Base-by-base conservation (phyloP, 1,140 invertebrate genomes). In the Polyergus mexicanus region DNA sequence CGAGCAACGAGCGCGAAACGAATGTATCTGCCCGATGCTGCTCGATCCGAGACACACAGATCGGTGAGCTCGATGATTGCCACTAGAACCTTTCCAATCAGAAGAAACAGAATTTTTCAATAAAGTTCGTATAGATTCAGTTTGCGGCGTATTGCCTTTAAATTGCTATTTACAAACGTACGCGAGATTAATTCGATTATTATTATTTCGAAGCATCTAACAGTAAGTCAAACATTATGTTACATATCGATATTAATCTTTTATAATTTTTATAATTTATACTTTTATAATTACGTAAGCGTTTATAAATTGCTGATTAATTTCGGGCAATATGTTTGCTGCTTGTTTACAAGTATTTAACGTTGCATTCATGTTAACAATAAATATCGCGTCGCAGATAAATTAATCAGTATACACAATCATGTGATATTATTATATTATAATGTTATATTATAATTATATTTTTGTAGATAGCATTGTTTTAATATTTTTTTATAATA, bases 101-200 rank as follows among this genome's bases (percentile, higher is more conserved):
- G 60, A 83, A 83, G 78, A 74, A 83, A 83, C 19, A 72, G 38
- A 83, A 74, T 74, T 44, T 22, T 58, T n/a, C 35, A 56, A 58
- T 72, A 58, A 81, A 81, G 71, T 62, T 60, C 25, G 25, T 58
- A 56, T 54, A 35, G 19, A 51, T 72, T 44, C 54, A 41, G 32
- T 74, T 83, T 72, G n/a, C 8, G 19, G 28, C 68, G 41, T 83
- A 80, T 80, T 80, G 65, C 44, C 19, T 58, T 38, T 22, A 69
- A 51, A 69, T n/a, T 63, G 74, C 58, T 77, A 69, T 56, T 56
- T 56, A 54, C 65, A 69, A 80, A 19, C 51, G 35, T 25, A 19
- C 3, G 28, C n/a, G n/a, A 10, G 47, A 69, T 69, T 65, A 69
- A n/a, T 69, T 13, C 28, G 3, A 32, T 32, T 32, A 32, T 32